Evolutionary conservation across 2,797 vertebrate species (phyloP).

Genomic region (Rhynchotus rufescens): DNA sequence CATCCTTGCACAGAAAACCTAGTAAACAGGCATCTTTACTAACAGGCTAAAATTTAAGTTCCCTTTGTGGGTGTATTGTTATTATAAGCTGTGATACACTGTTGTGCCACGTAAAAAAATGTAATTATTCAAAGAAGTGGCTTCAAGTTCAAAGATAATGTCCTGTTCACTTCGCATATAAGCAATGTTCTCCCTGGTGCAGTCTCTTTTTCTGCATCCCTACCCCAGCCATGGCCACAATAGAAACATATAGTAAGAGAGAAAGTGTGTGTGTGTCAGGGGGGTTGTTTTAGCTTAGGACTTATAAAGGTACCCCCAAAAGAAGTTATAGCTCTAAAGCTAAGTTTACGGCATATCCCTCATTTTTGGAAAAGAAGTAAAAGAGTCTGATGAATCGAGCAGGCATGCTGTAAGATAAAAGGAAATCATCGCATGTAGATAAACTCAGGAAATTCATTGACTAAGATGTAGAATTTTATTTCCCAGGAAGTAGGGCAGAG

Average conservation of each 20-base stretch:
- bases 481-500: background rate
- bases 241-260: constrained; percentile 23
- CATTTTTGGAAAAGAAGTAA: constrained; percentile 32
- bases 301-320: background rate
- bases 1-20: background rate
- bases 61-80: background rate
- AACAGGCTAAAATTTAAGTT: background rate
- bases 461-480: background rate
- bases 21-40: background rate
- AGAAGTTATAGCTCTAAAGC: constrained; percentile 15
- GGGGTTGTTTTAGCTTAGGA: background rate
- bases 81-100: background rate
- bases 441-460: background rate
- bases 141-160: constrained; percentile 63
- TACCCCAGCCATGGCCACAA: constrained; percentile 20
- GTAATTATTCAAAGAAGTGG: constrained; percentile 15
- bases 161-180: constrained; percentile 36
- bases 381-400: constrained; percentile 22
- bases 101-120: background rate
- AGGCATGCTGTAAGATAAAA: constrained; percentile 12
- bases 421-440: background rate
- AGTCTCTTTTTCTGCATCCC: background rate
- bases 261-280: background rate
- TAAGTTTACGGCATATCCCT: constrained; percentile 27
- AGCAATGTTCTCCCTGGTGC: background rate